Conservation (phyloP, 2,888 invertebrate species). For the Anaspis maculata region DNA sequence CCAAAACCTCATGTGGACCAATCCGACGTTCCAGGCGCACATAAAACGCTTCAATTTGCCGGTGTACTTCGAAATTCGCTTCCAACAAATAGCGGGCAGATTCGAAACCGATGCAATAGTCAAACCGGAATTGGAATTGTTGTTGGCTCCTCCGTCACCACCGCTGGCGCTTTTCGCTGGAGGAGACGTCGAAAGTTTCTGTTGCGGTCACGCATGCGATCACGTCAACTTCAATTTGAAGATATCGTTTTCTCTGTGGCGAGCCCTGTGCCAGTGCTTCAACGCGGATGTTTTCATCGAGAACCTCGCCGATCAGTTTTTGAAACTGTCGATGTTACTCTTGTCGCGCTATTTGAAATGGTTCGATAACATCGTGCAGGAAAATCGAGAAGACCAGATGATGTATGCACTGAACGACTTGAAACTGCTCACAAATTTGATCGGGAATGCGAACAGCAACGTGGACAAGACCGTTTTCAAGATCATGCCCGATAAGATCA, state of each 20-base stretch:
- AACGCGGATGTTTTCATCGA: conserved; percentile 68
- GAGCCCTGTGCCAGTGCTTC: conserved; percentile 54
- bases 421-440: conserved; percentile 20
- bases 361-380: conserved; percentile 40
- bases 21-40: conserved; percentile 68
- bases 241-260: conserved; percentile 47
- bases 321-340: conserved; percentile 81
- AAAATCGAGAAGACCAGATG: conserved; percentile 26
- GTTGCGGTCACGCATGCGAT: too few relatives aligned
- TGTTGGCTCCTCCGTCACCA: too few relatives aligned
- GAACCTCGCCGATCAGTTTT: conserved; percentile 74
- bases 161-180: conserved; percentile 24
- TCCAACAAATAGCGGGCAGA: conserved; percentile 82
- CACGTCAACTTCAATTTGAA: conserved; percentile 45
- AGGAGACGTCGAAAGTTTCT: conserved; percentile 31
- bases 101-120: conserved; percentile 46
- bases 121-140: conserved; percentile 17
- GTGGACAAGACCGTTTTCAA: not conserved
- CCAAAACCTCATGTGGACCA: conserved; percentile 52
- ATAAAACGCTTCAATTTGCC: conserved; percentile 82
- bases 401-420: conserved; percentile 30
- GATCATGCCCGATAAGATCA: conserved; percentile 14
- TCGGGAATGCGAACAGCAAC: conserved; percentile 21
- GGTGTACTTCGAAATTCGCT: conserved; percentile 93
- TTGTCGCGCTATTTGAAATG: conserved; percentile 73